These are phyloP conservation scores for Mesorhabditis belari DNA, from an alignment of 2,888 invertebrate species.

Conservation along the genomic window DNA sequence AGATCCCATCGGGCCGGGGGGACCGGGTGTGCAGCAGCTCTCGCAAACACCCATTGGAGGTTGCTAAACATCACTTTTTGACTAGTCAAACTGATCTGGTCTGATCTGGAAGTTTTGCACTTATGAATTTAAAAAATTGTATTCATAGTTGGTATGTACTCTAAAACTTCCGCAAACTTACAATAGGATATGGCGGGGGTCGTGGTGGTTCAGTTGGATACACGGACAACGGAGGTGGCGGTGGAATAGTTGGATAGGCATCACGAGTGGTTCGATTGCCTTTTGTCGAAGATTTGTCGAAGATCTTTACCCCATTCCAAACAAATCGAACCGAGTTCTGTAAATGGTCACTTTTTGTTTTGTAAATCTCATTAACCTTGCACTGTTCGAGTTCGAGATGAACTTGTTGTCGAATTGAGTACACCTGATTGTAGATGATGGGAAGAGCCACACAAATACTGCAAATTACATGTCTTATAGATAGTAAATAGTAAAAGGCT, in stretches of 20 bases:
- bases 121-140: too few relatives aligned
- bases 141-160: background rate
- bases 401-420: background rate
- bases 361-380: background rate
- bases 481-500: background rate
- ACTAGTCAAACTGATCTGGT: too few relatives aligned
- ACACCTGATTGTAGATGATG: background rate
- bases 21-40: background rate
- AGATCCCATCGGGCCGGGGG: too few relatives aligned
- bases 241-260: background rate
- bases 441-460: background rate
- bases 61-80: too few relatives aligned
- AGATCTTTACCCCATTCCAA: background rate
- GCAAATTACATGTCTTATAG: too few relatives aligned
- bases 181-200: too few relatives aligned
- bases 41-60: too few relatives aligned
- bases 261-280: background rate
- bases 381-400: background rate
- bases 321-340: background rate
- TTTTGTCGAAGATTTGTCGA: background rate
- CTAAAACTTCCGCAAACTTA: background rate
- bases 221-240: background rate
- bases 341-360: background rate
- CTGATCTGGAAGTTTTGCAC: too few relatives aligned
- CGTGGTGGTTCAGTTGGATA: background rate